These are phyloP conservation scores for Drosophila bocki DNA, from an alignment of 1,140 invertebrate genomes.

Conservation along the genomic window DNA sequence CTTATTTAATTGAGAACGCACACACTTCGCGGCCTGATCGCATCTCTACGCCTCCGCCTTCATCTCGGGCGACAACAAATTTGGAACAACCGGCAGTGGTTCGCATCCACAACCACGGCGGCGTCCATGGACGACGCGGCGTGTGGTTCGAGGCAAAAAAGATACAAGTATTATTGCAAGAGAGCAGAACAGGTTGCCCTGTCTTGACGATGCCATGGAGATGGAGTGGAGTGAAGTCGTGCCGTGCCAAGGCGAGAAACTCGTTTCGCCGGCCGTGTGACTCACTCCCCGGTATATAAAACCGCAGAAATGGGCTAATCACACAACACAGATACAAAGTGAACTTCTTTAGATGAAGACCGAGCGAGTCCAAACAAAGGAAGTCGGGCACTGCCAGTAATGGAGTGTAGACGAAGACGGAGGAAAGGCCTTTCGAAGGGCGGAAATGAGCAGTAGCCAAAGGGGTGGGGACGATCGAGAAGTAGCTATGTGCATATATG, in stretches of 20 bases:
- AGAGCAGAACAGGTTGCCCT: conserved; percentile 50
- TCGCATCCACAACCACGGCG: conserved; percentile 3
- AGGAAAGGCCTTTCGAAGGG: conserved; percentile 24
- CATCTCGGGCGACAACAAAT: conserved; percentile 19
- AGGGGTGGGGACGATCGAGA: conserved; percentile 17
- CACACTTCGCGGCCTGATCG: conserved; percentile 2
- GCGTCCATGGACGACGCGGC: conserved; percentile 20
- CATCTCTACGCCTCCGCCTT: conserved; percentile 22
- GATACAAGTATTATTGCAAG: conserved; percentile 18
- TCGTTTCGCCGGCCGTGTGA: conserved; percentile 42
- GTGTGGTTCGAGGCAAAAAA: conserved; percentile 29
- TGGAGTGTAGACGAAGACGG: neutral
- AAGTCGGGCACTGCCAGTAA: conserved; percentile 33
- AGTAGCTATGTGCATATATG: neutral
- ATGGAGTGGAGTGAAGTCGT: conserved; percentile 23
- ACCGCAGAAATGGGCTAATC: conserved; percentile 53
- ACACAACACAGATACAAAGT: conserved; percentile 48
- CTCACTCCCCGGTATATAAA: conserved; percentile 38
- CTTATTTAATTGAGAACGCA: conserved; percentile 31
- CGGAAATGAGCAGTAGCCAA: conserved; percentile 29
- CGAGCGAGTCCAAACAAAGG: conserved; percentile 42
- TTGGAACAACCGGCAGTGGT: conserved; percentile 29
- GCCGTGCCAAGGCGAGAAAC: conserved; percentile 38
- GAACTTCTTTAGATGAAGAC: conserved; percentile 48
- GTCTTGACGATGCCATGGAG: conserved; percentile 4